These are phyloP conservation scores for Odobenus rosmarus DNA, from an alignment of 2,113 vertebrate species.

Conservation along the genomic window DNA sequence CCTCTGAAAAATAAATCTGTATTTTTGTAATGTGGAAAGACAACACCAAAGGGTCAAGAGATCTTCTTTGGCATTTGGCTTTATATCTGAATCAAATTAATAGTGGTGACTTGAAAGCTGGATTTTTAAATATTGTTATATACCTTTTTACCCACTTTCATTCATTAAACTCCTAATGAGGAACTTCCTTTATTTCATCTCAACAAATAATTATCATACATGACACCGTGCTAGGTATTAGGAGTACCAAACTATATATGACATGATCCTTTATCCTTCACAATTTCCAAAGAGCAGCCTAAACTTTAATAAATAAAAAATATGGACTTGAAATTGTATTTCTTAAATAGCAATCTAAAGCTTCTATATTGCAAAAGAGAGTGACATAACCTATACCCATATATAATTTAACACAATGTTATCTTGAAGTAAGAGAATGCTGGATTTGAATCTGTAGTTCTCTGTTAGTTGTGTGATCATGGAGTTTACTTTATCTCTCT, in stretches of 20 bases:
- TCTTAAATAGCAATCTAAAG: conserved; percentile 40
- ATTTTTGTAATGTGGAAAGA: conserved; percentile 1
- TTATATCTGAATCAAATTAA: conserved; percentile 37
- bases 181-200: conserved; percentile 49
- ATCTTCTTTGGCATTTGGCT: neutral
- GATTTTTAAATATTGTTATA: neutral
- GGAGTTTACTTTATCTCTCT: neutral
- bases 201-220: neutral
- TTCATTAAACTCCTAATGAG: conserved; percentile 17
- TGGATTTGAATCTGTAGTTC: neutral
- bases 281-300: conserved; percentile 21
- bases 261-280: neutral
- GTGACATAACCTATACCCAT: neutral
- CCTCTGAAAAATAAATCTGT: conserved; percentile 17
- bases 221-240: neutral
- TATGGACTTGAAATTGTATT: conserved; percentile 15
- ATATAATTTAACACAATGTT: conserved; percentile 34
- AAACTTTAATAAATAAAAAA: conserved; percentile 35
- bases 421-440: neutral
- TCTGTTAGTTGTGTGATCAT: neutral
- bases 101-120: neutral
- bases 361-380: neutral
- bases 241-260: neutral
- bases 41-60: neutral
- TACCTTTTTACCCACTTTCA: neutral